Conservation (phyloP, 2,113 vertebrate species). For the Antechinus stuartii region DNA sequence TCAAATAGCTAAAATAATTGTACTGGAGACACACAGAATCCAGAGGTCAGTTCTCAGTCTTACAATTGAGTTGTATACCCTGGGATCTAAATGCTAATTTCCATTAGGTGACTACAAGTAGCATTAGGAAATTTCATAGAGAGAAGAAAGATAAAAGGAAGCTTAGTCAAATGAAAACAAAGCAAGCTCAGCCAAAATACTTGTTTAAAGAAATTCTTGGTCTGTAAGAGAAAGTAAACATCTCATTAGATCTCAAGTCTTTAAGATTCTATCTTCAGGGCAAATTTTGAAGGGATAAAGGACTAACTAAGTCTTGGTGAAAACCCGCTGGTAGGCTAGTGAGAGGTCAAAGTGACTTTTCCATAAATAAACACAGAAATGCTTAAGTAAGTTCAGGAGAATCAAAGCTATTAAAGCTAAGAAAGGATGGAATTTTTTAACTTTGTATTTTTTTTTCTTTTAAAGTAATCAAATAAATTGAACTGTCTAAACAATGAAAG, state of each 20-base stretch:
- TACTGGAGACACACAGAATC: constrained; percentile 79
- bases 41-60: constrained; percentile 72
- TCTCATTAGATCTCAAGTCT: background rate
- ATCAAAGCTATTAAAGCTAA: background rate
- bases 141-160: constrained; percentile 19
- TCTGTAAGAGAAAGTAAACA: background rate
- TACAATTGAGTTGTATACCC: constrained; percentile 64
- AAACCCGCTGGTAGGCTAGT: constrained; percentile 6
- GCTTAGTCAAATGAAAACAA: background rate
- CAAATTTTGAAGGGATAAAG: background rate
- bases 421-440: background rate
- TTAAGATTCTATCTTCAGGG: constrained; percentile 7
- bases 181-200: background rate
- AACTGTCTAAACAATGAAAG: background rate
- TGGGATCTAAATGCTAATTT: constrained; percentile 51
- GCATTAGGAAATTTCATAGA: constrained; percentile 26
- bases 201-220: background rate
- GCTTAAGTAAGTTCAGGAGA: background rate
- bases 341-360: constrained; percentile 10
- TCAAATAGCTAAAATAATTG: constrained; percentile 79
- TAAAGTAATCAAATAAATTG: background rate
- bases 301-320: background rate
- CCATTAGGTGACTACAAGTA: constrained; percentile 15
- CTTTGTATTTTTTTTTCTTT: background rate
- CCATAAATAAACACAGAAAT: background rate